phyloP scores from a whole-genome alignment of 2,113 vertebrate genomes.

The Myotis davidii region DNA sequence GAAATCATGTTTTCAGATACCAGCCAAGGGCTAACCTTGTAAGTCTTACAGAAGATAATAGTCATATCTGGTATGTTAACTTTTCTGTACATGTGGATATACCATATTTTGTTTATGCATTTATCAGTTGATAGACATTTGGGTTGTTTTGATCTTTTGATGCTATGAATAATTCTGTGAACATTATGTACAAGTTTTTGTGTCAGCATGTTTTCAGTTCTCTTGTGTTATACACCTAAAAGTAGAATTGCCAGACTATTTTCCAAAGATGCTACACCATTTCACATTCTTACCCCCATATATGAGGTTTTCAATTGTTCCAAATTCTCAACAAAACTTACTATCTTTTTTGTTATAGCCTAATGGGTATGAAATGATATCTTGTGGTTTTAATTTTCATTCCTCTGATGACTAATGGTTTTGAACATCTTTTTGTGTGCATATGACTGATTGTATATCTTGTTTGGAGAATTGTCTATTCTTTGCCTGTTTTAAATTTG shows the following conservation, averaged over 20 bases:
- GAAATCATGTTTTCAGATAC: neutral
- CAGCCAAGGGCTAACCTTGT: neutral
- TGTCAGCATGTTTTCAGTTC: neutral
- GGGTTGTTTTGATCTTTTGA: neutral
- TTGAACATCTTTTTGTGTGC: neutral
- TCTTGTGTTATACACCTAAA: neutral
- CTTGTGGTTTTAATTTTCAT: neutral
- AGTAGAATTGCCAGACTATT: neutral
- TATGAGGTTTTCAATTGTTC: neutral
- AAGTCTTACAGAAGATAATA: neutral
- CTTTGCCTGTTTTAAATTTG: slow-evolving; percentile 14
- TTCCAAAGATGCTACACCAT: neutral
- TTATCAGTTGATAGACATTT: no score
- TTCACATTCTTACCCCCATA: neutral
- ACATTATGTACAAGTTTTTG: neutral
- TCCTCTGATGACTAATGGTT: neutral
- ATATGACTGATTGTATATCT: neutral
- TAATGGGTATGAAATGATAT: neutral
- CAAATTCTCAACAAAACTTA: neutral
- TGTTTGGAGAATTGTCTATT: neutral
- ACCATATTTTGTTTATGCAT: no score
- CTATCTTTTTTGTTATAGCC: neutral
- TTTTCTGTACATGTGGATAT: no score
- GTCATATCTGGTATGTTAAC: no score
- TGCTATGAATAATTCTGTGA: neutral